Base-by-base conservation (phyloP, 2,888 invertebrate species). In the Syrista parreyssii region DNA sequence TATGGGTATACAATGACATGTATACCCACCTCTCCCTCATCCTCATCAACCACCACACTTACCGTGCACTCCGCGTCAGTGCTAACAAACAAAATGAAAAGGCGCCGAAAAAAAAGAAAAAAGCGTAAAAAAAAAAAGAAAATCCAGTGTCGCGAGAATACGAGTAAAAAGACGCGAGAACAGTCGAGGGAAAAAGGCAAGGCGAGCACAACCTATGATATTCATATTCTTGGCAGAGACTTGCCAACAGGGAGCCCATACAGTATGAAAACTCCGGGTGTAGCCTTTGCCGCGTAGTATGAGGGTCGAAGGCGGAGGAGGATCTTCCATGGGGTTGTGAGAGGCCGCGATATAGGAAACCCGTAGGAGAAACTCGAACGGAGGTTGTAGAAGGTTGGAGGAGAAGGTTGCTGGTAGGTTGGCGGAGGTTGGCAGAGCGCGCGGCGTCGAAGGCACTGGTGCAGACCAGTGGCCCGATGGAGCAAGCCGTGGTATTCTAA, bases 141-240 rank as follows among this genome's bases (percentile, higher is more conserved):
- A 23, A 23, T 1, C 15, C 55, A 55, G 55, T 9, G 23, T 55
- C 55, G 23, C 23, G 23, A 0, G 55, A 55, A 55, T 23, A 55
- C 55, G 23, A 55, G 55, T 6, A 55, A 55, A 55, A 15, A 9
- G 23, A 23, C 23, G 6, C 55, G 6, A 32, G 1, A 31, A 71
- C 71, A 33, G 71, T 71, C 0, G 31, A 71, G 32, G 31, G 31
- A 71, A 71, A 75, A 40, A 34, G 72, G 2, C 55, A 55, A 75
- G 80, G 34, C 74, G 79, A 78, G 82, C 81, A 84, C 81, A 84
- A 84, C 82, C 85, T 87, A 86, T 87, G 87, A 88, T 89, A 90
- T 90, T 90, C 89, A 90, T 91, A 91, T 91, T 91, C 91, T 86
- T 87, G 88, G 88, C 89, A 88, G 85, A 84, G 83, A 83, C 79